Percentiles rank a stretch among this genome's conserved stretches.
Conservation (phyloP, 1,140 invertebrate genomes). For the Zaprionus camerounensis region DNA sequence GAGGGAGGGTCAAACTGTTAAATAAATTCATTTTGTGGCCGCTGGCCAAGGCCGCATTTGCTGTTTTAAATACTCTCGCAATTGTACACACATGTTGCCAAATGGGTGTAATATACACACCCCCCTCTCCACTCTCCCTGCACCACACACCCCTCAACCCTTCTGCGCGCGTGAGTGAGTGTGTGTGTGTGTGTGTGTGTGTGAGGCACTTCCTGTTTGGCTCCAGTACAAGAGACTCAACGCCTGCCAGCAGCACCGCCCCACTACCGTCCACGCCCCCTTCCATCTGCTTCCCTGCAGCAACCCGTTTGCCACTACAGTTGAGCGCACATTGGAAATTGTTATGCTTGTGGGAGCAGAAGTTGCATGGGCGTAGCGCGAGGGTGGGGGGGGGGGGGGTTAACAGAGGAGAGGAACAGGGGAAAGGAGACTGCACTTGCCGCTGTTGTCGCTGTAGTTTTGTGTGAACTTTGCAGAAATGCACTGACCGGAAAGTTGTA, state of each 20-base stretch:
- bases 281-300: background rate
- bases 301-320: slow-evolving; percentile 71
- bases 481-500: slow-evolving; percentile 81
- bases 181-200: slow-evolving; percentile 8
- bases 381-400: no score
- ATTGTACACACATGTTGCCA: slow-evolving; percentile 71
- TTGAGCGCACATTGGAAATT: slow-evolving; percentile 80
- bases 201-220: slow-evolving; percentile 44
- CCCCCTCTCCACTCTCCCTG: background rate
- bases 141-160: background rate
- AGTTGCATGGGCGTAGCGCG: slow-evolving; percentile 29
- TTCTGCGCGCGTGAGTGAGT: slow-evolving; percentile 2
- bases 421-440: background rate
- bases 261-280: background rate
- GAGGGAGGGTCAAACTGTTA: slow-evolving; percentile 48
- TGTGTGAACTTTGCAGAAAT: slow-evolving; percentile 82
- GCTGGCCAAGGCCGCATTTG: slow-evolving; percentile 62
- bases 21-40: slow-evolving; percentile 79
- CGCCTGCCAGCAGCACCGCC: slow-evolving; percentile 21
- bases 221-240: slow-evolving; percentile 42
- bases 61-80: slow-evolving; percentile 73
- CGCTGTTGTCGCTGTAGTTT: slow-evolving; percentile 59
- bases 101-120: slow-evolving; percentile 24
- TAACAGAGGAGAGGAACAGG: background rate
- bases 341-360: slow-evolving; percentile 79